Conservation (phyloP, 2,113 vertebrate species). For the Cryptotis parvus region DNA sequence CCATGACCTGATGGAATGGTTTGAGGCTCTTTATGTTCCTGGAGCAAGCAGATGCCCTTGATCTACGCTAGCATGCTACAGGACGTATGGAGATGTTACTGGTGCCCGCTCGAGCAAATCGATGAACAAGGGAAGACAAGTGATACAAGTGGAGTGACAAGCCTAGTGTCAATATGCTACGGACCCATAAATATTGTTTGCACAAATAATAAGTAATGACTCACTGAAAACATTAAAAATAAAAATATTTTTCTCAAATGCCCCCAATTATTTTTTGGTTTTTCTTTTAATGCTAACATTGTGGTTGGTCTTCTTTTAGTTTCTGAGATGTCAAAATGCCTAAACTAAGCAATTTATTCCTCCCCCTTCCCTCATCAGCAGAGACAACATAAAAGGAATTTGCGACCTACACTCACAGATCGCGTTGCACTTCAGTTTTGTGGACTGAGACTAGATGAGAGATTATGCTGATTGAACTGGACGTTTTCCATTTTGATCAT, state of each 20-base stretch:
- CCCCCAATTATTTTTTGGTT: neutral
- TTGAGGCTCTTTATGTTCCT: too few relatives aligned
- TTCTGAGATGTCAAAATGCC: constrained; percentile 43
- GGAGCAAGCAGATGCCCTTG: too few relatives aligned
- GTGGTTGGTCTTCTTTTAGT: constrained; percentile 24
- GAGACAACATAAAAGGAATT: constrained; percentile 34
- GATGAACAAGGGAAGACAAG: too few relatives aligned
- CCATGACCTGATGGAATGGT: too few relatives aligned
- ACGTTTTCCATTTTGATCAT: constrained; percentile 74
- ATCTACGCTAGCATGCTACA: too few relatives aligned
- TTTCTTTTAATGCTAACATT: constrained; percentile 5
- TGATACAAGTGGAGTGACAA: too few relatives aligned
- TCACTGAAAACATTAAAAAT: constrained; percentile 37
- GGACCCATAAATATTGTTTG: neutral
- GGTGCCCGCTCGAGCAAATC: too few relatives aligned
- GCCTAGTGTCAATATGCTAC: neutral
- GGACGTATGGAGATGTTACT: too few relatives aligned
- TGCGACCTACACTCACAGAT: neutral
- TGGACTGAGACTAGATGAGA: constrained; percentile 64
- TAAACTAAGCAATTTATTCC: constrained; percentile 31
- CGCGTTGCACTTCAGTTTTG: neutral
- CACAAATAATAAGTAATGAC: constrained; percentile 19
- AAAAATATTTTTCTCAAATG: constrained; percentile 28
- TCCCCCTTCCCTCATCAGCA: constrained; percentile 43
- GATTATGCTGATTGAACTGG: constrained; percentile 63